Evolutionary conservation across 64 coral and sea anemone species (phyloP).

Genomic region (Trachythela sp.): DNA sequence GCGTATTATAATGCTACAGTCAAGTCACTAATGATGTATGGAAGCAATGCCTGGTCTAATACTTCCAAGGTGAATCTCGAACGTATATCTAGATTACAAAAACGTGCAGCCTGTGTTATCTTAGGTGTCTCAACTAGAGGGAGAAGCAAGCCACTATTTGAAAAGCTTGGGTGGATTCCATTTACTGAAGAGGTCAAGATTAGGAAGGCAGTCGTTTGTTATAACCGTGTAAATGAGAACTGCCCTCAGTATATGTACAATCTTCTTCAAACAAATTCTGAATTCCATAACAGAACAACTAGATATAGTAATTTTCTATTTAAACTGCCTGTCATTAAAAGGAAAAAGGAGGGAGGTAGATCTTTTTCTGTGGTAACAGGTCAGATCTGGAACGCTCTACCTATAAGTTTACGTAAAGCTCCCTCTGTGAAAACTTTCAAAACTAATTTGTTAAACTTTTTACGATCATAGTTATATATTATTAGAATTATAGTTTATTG

Average conservation of each 20-base stretch:
- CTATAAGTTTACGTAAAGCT: background rate
- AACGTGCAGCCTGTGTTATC: slow-evolving; percentile 45
- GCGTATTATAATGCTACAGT: background rate
- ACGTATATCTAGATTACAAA: slow-evolving; percentile 15
- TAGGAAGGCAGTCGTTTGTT: slow-evolving; percentile 32
- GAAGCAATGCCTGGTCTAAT: background rate
- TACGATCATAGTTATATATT: background rate
- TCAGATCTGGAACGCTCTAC: background rate
- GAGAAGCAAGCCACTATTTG: slow-evolving; percentile 31
- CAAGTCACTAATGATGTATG: slow-evolving; percentile 1
- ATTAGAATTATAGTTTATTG: background rate
- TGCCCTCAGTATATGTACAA: slow-evolving; percentile 31
- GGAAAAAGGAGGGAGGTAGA: background rate
- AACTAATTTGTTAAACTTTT: background rate
- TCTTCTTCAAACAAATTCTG: slow-evolving; percentile 2
- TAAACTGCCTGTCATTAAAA: background rate
- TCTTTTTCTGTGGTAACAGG: background rate
- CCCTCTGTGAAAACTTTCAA: background rate
- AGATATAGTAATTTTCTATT: slow-evolving; percentile 9
- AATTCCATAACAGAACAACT: slow-evolving; percentile 23
- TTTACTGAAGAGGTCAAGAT: slow-evolving; percentile 53
- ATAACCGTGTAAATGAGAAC: slow-evolving; percentile 46
- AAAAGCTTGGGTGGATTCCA: slow-evolving; percentile 45
- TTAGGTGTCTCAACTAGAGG: slow-evolving; percentile 28
- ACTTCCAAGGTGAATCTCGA: background rate